These are phyloP conservation scores for Takifugu rubripes DNA, from an alignment of 2,797 vertebrate genomes.

Conservation along the genomic window DNA sequence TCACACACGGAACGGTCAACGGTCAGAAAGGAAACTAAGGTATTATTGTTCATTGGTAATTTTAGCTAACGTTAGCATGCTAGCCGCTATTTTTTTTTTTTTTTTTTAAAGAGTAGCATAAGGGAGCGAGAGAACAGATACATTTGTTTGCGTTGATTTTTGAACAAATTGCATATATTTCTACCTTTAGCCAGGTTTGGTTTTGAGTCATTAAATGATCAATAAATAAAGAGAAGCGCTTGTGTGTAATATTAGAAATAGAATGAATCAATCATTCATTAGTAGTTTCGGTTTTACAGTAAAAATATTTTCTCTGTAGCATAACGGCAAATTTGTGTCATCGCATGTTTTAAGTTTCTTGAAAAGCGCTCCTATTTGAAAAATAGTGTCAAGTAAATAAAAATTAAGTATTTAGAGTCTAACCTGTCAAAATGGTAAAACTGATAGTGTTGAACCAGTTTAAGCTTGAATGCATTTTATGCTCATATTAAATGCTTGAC, in stretches of 20 bases:
- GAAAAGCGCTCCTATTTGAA: slow-evolving; percentile 35
- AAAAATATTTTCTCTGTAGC: neutral
- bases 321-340: neutral
- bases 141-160: neutral
- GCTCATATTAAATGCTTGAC: too few species aligned
- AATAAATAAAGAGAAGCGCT: neutral
- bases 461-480: too few species aligned
- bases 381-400: too few species aligned
- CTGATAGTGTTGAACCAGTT: too few species aligned
- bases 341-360: neutral
- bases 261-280: too few species aligned
- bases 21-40: too few species aligned
- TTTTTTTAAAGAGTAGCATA: too few species aligned
- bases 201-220: neutral
- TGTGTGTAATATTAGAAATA: neutral
- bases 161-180: neutral
- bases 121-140: neutral
- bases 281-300: neutral
- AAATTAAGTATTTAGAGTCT: too few species aligned
- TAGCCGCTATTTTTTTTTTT: slow-evolving; percentile 19
- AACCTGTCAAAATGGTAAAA: too few species aligned
- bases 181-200: neutral
- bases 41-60: too few species aligned
- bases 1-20: too few species aligned
- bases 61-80: slow-evolving; percentile 30